phyloP scores from a whole-genome alignment of 37 sponge, comb jelly and placozoan species.

The Ephydatia muelleri region DNA sequence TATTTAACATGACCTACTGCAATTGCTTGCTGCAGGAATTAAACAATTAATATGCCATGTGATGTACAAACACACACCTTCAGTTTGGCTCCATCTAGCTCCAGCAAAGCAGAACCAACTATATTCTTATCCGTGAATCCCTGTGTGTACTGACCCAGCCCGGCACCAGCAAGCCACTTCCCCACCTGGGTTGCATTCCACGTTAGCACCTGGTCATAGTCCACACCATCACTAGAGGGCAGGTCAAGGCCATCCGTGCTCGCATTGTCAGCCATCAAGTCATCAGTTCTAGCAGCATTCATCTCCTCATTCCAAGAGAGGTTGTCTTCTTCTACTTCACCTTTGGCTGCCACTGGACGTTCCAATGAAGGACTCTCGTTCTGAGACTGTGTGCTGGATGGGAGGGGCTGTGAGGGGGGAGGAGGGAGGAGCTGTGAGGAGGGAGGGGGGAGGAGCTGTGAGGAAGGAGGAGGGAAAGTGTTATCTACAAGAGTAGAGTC shows the following conservation, averaged over 20 bases:
- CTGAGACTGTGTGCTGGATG: too few relatives aligned
- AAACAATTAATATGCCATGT: background rate
- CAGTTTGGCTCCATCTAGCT: conserved; percentile 39
- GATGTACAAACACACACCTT: conserved; percentile 26
- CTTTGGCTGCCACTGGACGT: too few relatives aligned
- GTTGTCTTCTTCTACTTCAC: too few relatives aligned
- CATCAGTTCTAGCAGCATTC: background rate
- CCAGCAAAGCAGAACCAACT: conserved; percentile 45
- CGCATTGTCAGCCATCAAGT: background rate
- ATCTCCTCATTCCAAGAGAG: too few relatives aligned
- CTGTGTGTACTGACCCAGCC: conserved; percentile 34
- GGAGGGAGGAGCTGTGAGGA: too few relatives aligned
- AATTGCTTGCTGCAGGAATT: background rate
- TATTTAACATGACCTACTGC: background rate
- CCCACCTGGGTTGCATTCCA: conserved; percentile 50
- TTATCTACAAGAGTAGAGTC: too few relatives aligned
- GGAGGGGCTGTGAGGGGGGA: too few relatives aligned
- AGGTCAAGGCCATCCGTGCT: background rate
- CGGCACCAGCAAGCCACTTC: conserved; percentile 33
- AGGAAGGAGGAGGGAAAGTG: too few relatives aligned
- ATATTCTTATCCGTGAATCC: conserved; percentile 40
- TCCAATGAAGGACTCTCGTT: too few relatives aligned
- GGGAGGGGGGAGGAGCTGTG: too few relatives aligned
- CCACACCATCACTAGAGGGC: background rate
- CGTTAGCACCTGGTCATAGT: conserved; percentile 12